These are phyloP conservation scores for Oreochromis spilurus DNA, from an alignment of 2,113 vertebrate species.

Conservation along the genomic window DNA sequence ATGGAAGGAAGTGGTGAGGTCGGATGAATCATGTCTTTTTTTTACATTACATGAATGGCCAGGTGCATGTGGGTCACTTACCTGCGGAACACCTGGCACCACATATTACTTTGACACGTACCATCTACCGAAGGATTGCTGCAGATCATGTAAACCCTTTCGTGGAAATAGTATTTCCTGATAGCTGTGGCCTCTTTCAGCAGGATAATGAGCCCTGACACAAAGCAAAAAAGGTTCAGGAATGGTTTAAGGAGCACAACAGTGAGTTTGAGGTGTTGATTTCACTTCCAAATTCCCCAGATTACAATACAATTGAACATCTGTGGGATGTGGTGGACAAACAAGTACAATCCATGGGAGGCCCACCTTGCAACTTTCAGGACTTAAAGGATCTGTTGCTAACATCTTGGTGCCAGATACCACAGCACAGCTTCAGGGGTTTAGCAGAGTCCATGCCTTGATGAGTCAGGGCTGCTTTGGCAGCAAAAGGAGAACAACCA, in stretches of 20 bases:
- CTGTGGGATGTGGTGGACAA: neutral
- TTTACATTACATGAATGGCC: neutral
- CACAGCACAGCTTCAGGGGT: neutral
- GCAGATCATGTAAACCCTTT: neutral
- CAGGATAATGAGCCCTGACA: neutral
- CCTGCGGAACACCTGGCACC: rapidly evolving
- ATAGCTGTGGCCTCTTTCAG: neutral
- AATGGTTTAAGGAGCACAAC: neutral
- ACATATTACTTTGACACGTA: neutral
- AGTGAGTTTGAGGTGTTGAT: neutral
- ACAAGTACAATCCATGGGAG: neutral
- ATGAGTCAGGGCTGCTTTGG: neutral
- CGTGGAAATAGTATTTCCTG: neutral
- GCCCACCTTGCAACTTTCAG: neutral
- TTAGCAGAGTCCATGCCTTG: neutral
- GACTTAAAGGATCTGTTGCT: neutral
- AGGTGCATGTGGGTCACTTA: neutral
- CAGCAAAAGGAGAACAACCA: too few relatives aligned
- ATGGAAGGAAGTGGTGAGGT: neutral
- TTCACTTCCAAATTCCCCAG: neutral
- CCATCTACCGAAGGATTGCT: neutral
- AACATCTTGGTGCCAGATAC: neutral
- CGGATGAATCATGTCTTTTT: neutral
- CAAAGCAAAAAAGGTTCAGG: neutral
- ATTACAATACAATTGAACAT: neutral